Base-by-base conservation (phyloP, 2,888 invertebrate species). In the Hypselothyrea guttata region DNA sequence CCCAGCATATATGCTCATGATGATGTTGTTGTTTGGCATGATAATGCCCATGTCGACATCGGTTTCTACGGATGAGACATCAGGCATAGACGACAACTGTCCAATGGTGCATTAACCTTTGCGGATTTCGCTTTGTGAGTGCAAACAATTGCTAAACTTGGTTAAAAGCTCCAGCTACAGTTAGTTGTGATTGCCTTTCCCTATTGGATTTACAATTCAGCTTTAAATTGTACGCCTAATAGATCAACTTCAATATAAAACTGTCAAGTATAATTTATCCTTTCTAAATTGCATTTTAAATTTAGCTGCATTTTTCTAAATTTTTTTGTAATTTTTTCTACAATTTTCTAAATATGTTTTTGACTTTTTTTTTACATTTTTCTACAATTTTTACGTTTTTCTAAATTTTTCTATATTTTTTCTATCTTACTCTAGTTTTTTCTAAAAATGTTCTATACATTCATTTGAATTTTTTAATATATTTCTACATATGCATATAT, bases 91-190 rank as follows among this genome's bases (percentile, higher is more conserved):
- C 56, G 62, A 56, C 71, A 64, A 71, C 68, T 74, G 59, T 71
- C 79, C 65, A 71, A 66, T 60, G 83, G 78, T 71, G 74, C 78
- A 79, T 79, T 78, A 83, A 78, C 78, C 78, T 76, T 53, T 65
- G 58, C 45, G 38, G 16, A 33, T 46, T 41, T 35, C 11, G 56
- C 42, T 30, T 31, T 45, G 35, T 33, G 30, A 65, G 42, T 69
- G 70, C 55, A 55, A 63, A 27, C 34, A 37, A 38, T 37, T 33
- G 22, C 27, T 18, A 35, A 61, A 53, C 16, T 18, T n/a, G 16
- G 28, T 4, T 12, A 28, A 13, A 7, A 15, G 22, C 33, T 11
- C 31, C 22, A 56, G 35, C 44, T 15, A 44, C 18, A 59, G 9
- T 31, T 40, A n/a, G 9, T 15, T 66, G 30, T 51, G 55, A 61